Percentiles rank a stretch among this genome's conserved stretches.
These are phyloP conservation scores for Gouania willdenowi DNA, from an alignment of 2,797 vertebrate genomes.

Conservation along the genomic window DNA sequence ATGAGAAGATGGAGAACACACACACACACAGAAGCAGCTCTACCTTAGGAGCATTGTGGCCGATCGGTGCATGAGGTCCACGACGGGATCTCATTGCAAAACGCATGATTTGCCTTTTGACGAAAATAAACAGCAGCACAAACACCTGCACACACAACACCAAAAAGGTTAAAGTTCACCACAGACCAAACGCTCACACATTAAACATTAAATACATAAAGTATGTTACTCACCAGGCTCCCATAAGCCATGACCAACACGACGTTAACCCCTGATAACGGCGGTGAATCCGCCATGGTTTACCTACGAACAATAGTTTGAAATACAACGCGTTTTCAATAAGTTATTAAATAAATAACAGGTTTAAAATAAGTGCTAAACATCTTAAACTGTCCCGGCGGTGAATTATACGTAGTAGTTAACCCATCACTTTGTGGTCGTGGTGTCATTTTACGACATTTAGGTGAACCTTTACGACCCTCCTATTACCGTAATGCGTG, in stretches of 20 bases:
- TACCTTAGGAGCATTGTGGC: constrained; percentile 96
- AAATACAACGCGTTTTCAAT: no score
- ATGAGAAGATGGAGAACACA: background rate
- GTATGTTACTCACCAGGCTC: constrained; percentile 82
- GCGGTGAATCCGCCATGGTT: constrained; percentile 59
- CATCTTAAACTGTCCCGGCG: no score
- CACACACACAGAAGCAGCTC: background rate
- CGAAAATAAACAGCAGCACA: constrained; percentile 94
- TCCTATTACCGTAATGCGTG: no score
- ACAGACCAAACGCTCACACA: background rate
- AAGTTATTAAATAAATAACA: no score
- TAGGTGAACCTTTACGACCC: no score
- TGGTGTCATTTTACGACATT: no score
- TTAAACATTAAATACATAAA: no score
- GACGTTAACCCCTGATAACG: constrained; percentile 90
- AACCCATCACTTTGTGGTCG: no score
- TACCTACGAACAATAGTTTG: no score
- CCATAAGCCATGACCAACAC: constrained; percentile 96
- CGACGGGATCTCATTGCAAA: constrained; percentile 96
- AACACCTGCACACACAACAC: constrained; percentile 79
- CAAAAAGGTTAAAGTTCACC: background rate
- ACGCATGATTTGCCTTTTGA: constrained; percentile 97
- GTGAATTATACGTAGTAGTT: no score
- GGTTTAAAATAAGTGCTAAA: no score
- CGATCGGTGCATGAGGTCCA: constrained; percentile 91